phyloP scores from a whole-genome alignment of 2,888 invertebrate species.

The Pogonocherus hispidulus region DNA sequence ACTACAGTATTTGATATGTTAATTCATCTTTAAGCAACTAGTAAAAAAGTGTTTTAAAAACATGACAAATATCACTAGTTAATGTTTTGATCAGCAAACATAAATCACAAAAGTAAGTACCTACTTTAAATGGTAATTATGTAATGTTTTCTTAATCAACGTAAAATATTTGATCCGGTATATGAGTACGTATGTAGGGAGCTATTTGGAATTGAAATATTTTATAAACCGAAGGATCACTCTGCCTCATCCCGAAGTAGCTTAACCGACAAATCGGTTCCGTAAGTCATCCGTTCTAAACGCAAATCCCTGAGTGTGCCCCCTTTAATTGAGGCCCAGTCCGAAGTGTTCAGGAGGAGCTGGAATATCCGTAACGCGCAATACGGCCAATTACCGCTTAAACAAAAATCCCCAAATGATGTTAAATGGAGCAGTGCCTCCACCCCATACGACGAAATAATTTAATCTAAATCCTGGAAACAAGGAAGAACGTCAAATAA shows the following conservation, averaged over 20 bases:
- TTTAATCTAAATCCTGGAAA: constrained; percentile 58
- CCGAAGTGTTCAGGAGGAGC: constrained; percentile 52
- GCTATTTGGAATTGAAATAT: no score
- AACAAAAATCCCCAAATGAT: constrained; percentile 61
- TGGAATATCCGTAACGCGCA: constrained; percentile 55
- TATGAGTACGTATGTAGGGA: no score
- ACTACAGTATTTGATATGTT: no score
- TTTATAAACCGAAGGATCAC: no score
- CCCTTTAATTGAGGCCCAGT: constrained; percentile 58
- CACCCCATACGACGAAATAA: constrained; percentile 56
- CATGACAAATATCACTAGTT: no score
- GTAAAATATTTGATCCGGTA: no score
- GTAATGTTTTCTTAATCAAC: no score
- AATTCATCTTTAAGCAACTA: no score
- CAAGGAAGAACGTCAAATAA: constrained; percentile 53
- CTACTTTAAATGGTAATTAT: no score
- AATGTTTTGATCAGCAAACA: no score
- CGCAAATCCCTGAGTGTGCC: constrained; percentile 57
- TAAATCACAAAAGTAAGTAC: no score
- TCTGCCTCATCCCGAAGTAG: background rate
- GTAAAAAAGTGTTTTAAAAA: no score
- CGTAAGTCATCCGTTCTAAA: constrained; percentile 53
- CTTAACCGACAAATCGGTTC: constrained; percentile 29
- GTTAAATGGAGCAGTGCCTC: constrained; percentile 51
- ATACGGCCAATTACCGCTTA: constrained; percentile 60